phyloP scores from a whole-genome alignment of 2,797 vertebrate genomes.

The Corythornis leucogaster region DNA sequence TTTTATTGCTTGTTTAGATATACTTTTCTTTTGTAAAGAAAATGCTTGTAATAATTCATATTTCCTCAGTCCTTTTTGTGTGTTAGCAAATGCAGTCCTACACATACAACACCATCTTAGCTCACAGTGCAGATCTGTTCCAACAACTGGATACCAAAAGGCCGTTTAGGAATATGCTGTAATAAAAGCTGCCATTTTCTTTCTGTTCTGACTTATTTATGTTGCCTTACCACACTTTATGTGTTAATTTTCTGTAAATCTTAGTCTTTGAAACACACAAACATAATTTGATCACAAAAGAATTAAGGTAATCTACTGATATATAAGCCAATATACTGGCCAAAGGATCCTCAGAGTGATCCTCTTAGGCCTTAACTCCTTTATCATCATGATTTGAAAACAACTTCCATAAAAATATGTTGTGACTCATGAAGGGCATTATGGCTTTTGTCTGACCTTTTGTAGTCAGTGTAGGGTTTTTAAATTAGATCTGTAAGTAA shows the following conservation, averaged over 20 bases:
- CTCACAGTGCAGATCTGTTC: neutral
- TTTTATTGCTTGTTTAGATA: neutral
- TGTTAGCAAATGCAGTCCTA: neutral
- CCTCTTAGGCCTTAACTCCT: neutral
- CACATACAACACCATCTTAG: neutral
- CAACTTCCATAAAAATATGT: neutral
- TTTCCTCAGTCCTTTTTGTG: neutral
- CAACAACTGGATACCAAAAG: neutral
- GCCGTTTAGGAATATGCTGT: neutral
- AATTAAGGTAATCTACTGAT: neutral
- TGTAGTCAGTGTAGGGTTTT: neutral
- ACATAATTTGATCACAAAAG: neutral
- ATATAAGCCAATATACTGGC: neutral
- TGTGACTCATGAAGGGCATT: neutral
- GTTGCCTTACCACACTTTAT: neutral
- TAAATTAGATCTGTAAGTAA: constrained; percentile 44
- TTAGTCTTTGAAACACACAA: neutral
- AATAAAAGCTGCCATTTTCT: neutral
- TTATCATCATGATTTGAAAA: neutral
- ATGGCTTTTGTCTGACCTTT: constrained; percentile 18
- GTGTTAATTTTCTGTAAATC: neutral
- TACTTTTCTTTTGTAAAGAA: neutral
- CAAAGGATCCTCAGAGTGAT: neutral
- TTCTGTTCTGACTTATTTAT: neutral
- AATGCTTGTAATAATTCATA: neutral